A percentile compares a stretch with the other conserved stretches of the same genome.
Conservation (phyloP, 30 jellyfish, hydroid and myxozoan species). For the Cassiopea xamachana region DNA sequence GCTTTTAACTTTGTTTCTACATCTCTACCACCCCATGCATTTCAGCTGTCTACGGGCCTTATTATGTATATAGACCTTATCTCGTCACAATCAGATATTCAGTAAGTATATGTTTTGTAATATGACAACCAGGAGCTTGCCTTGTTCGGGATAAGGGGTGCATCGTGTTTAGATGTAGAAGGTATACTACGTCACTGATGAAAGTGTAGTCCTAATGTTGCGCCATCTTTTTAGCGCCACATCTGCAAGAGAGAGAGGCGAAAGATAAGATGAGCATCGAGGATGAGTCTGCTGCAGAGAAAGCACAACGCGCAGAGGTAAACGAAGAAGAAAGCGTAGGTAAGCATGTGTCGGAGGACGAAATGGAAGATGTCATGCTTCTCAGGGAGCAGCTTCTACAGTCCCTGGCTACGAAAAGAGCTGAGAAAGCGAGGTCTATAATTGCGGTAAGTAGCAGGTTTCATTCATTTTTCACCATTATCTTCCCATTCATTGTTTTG, state of each 20-base stretch:
- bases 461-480: too few species aligned
- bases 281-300: neutral
- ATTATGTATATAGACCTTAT: too few species aligned
- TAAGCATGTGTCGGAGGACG: constrained; percentile 27
- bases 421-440: constrained; percentile 75
- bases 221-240: neutral
- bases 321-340: neutral
- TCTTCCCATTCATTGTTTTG: too few species aligned
- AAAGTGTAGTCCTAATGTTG: neutral
- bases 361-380: constrained; percentile 60
- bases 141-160: too few species aligned
- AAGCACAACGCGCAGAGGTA: neutral
- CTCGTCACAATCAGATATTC: too few species aligned
- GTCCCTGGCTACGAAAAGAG: constrained; percentile 90
- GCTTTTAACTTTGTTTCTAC: too few species aligned
- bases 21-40: too few species aligned
- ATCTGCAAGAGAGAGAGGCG: constrained; percentile 1
- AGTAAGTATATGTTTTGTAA: too few species aligned
- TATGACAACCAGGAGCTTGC: too few species aligned
- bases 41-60: too few species aligned
- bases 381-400: constrained; percentile 77
- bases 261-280: neutral
- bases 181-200: too few species aligned
- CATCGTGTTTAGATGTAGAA: too few species aligned
- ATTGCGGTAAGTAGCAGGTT: constrained; percentile 38